Base-by-base conservation (phyloP, 1,140 invertebrate genomes). In the Musca vetustissima region DNA sequence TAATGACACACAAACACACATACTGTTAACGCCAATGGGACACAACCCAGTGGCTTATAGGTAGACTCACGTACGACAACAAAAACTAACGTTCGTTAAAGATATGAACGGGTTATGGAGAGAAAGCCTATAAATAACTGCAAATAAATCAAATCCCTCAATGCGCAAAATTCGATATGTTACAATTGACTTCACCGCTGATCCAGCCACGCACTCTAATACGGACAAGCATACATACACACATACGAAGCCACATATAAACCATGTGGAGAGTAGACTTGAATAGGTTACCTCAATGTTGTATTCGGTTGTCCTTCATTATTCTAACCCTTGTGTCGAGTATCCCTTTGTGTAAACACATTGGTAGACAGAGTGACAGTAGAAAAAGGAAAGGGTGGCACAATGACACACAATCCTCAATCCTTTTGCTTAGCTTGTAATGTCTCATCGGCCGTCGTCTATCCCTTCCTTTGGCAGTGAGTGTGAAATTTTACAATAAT, bases 131-230 rank as follows among this genome's bases (percentile, higher is more conserved):
- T 69, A 69, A 69, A 69, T 69, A 69, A 69, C 67, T 64, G 67
- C 61, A 69, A 69, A 69, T 69, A 69, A 69, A 69, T 69, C 67
- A 69, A 69, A 69, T 69, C 67, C 67, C 59, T 69, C 67, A 69
- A 69, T 69, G 67, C 67, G 48, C 25, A 69, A 69, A 69, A 69
- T 69, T 69, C 67, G 67, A 69, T 69, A 64, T 64, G 67, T 69
- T 69, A 69, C 67, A 69, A 69, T 69, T 69, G 67, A 69, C 67
- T 69, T 69, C 67, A 64, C 67, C 67, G 48, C 64, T 69, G 57
- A 69, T 52, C 67, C 67, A 36, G 57, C 57, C 57, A 43, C 36
- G 36, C 36, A 43, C 36, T 43, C 36, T 43, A 13, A n/a, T n/a
- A n/a, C n/a, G 14, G 14, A 55, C 8, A 55, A 22, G 17, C 55